phyloP scores from a whole-genome alignment of 2,888 invertebrate species.

The Rhingia rostrata region DNA sequence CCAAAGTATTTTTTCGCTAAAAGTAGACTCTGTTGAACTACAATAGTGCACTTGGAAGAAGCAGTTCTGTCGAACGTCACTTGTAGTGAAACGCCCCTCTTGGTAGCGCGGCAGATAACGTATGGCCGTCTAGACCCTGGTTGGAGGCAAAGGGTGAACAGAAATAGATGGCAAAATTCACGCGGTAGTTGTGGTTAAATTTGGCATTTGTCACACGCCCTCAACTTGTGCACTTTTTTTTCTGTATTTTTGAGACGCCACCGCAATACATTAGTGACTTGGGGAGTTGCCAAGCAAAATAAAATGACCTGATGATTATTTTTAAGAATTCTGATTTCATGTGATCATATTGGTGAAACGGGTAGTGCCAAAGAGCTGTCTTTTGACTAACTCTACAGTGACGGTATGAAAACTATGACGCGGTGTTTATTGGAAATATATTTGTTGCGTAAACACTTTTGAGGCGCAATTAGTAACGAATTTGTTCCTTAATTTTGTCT shows the following conservation, averaged over 20 bases:
- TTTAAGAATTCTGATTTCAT: constrained; percentile 62
- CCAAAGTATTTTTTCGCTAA: constrained; percentile 10
- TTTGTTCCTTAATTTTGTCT: constrained; percentile 53
- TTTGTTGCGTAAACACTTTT: constrained; percentile 49
- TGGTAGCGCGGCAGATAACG: background rate
- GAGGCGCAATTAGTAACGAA: constrained; percentile 39
- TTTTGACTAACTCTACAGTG: constrained; percentile 23
- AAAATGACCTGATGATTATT: constrained; percentile 58
- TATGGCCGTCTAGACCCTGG: constrained; percentile 56
- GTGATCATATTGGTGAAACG: constrained; percentile 6
- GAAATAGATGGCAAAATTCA: constrained; percentile 34
- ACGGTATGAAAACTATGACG: constrained; percentile 52
- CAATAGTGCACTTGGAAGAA: constrained; percentile 45
- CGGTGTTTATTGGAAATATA: constrained; percentile 4
- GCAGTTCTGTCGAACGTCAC: constrained; percentile 31
- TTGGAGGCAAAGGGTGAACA: constrained; percentile 15
- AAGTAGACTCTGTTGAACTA: constrained; percentile 10
- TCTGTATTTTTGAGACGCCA: constrained; percentile 50
- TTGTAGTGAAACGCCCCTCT: background rate
- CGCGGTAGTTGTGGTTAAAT: constrained; percentile 14
- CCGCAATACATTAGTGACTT: constrained; percentile 22
- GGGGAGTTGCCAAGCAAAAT: constrained; percentile 44
- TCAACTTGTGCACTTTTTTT: constrained; percentile 16
- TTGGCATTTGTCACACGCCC: constrained; percentile 55
- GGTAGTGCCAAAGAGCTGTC: constrained; percentile 2